Conservation (phyloP, 1,140 invertebrate genomes). For the Pachyrhynchus sulphureomaculatus region DNA sequence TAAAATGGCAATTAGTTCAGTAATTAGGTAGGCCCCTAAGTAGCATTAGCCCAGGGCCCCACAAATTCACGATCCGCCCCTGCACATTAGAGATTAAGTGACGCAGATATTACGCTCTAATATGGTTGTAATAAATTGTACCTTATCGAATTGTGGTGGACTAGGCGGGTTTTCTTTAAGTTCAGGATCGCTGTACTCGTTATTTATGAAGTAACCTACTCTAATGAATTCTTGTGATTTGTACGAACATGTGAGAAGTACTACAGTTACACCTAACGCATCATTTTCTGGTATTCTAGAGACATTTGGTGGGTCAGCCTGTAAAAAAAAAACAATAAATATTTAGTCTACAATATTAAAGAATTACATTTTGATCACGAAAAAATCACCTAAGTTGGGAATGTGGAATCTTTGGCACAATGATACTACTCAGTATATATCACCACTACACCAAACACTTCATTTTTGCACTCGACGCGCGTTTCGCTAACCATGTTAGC, state of each 20-base stretch:
- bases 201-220: constrained; percentile 98
- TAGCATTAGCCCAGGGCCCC: too few species aligned
- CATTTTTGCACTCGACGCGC: too few species aligned
- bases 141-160: constrained; percentile 90
- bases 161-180: constrained; percentile 92
- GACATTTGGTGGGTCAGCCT: constrained; percentile 94
- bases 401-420: too few species aligned
- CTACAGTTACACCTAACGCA: constrained; percentile 95
- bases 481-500: too few species aligned
- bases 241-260: constrained; percentile 94
- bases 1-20: too few species aligned
- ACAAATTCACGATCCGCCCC: too few species aligned
- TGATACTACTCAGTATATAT: too few species aligned
- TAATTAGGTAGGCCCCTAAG: too few species aligned
- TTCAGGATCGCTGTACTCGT: constrained; percentile 94
- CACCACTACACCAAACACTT: too few species aligned
- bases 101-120: too few species aligned
- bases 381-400: too few species aligned
- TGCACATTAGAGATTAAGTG: too few species aligned
- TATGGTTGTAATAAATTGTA: constrained; percentile 46
- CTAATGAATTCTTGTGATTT: constrained; percentile 91
- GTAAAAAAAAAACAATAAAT: constrained; percentile 45
- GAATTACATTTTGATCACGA: constrained; percentile 1
- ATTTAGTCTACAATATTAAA: neutral
- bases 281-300: constrained; percentile 92